These are phyloP conservation scores for Heliconius nattereri DNA, from an alignment of 1,140 invertebrate genomes.

Conservation along the genomic window DNA sequence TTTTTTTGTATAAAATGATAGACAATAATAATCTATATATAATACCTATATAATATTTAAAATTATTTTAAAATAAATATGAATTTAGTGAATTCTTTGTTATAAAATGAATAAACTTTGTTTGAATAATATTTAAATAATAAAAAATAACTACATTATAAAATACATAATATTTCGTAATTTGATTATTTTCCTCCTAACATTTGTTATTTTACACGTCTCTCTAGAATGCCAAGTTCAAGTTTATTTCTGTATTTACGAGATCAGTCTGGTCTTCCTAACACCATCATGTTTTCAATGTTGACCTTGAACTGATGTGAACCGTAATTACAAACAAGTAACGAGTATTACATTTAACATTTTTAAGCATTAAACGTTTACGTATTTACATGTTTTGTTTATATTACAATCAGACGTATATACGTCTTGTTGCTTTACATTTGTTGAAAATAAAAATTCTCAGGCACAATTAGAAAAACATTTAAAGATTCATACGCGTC, in stretches of 20 bases:
- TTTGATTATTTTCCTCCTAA: background rate
- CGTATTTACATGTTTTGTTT: constrained; percentile 5
- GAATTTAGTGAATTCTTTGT: too few relatives aligned
- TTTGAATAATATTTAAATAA: too few relatives aligned
- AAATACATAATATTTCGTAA: background rate
- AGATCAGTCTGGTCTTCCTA: constrained; percentile 17
- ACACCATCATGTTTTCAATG: background rate
- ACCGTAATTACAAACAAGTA: constrained; percentile 1
- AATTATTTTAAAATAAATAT: too few relatives aligned
- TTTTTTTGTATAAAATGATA: too few relatives aligned
- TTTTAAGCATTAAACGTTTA: background rate
- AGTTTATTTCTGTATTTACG: constrained; percentile 37
- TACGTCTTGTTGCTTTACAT: background rate
- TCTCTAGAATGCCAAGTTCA: constrained; percentile 26
- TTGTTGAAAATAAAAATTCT: constrained; percentile 1
- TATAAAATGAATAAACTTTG: too few relatives aligned
- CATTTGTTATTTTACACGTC: background rate
- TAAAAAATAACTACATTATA: too few relatives aligned
- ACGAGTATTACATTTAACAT: background rate
- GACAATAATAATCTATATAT: too few relatives aligned
- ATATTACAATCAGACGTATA: background rate
- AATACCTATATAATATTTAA: too few relatives aligned
- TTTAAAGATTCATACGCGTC: constrained; percentile 52
- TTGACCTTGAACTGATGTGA: background rate
- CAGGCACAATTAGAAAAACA: background rate